Percentiles rank a stretch among this genome's conserved stretches.
These are phyloP conservation scores for Lithobates sylvaticus DNA, from an alignment of 2,797 vertebrate species.

Conservation along the genomic window DNA sequence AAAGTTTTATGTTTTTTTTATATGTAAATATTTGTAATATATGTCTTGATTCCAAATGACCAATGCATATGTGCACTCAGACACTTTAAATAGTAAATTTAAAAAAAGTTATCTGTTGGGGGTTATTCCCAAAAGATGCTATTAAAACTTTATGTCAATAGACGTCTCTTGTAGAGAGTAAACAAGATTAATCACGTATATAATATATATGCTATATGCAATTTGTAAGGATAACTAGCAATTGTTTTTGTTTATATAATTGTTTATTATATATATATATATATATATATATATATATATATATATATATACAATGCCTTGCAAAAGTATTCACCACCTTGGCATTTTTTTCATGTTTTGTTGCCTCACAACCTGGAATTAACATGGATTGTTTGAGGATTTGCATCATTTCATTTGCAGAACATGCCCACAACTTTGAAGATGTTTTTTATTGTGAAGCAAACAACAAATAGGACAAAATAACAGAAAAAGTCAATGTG, in stretches of 20 bases:
- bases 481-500: too few relatives aligned
- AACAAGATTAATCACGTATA: slow-evolving; percentile 4
- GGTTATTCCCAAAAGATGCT: slow-evolving; percentile 9
- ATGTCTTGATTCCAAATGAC: slow-evolving; percentile 13
- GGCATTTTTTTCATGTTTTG: too few relatives aligned
- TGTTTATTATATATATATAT: not conserved
- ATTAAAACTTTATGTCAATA: slow-evolving; percentile 26
- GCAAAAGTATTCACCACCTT: too few relatives aligned
- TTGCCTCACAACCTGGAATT: too few relatives aligned
- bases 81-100: slow-evolving; percentile 24
- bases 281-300: not conserved
- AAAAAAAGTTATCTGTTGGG: not conserved
- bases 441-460: too few relatives aligned
- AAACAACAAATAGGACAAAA: too few relatives aligned
- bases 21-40: slow-evolving; percentile 33
- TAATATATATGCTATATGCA: not conserved
- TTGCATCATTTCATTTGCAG: too few relatives aligned
- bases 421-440: too few relatives aligned
- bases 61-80: slow-evolving; percentile 15
- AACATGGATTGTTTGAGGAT: too few relatives aligned
- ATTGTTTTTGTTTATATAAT: not conserved
- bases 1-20: slow-evolving; percentile 17
- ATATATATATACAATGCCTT: too few relatives aligned
- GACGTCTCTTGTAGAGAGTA: slow-evolving; percentile 9
- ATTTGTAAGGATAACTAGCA: not conserved